Evolutionary conservation across 2,797 vertebrate genomes (phyloP).

Genomic region (Hemibagrus guttatus): DNA sequence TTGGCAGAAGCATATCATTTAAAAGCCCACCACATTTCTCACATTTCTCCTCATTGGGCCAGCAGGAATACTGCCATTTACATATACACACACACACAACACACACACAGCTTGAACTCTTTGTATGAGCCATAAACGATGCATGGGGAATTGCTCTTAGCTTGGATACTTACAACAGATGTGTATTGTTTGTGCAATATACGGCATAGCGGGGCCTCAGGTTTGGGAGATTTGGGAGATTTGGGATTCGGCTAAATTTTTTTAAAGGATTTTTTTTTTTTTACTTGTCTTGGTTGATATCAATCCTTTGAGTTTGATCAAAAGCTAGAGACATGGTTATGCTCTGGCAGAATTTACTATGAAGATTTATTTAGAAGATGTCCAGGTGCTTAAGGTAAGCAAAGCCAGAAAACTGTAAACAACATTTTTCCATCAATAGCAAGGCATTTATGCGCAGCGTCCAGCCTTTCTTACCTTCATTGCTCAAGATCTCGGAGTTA

Average conservation of each 20-base stretch:
- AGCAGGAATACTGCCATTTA: constrained; percentile 51
- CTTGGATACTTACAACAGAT: constrained; percentile 71
- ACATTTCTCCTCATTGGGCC: constrained; percentile 74
- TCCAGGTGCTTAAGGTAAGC: constrained; percentile 39
- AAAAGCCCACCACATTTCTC: constrained; percentile 74
- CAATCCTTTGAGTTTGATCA: constrained; percentile 2
- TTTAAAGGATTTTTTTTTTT: not conserved
- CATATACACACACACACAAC: constrained; percentile 27
- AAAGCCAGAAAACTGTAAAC: constrained; percentile 9
- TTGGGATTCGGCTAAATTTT: not conserved
- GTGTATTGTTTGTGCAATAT: constrained; percentile 72
- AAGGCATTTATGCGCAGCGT: constrained; percentile 57
- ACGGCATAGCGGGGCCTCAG: constrained; percentile 15
- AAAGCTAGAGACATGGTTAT: constrained; percentile 15
- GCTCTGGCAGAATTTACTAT: constrained; percentile 18
- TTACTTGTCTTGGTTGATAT: constrained; percentile 32
- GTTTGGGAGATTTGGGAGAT: not conserved
- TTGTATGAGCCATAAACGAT: constrained; percentile 39
- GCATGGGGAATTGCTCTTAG: constrained; percentile 67
- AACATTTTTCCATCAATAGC: constrained; percentile 43
- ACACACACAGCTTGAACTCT: constrained; percentile 29
- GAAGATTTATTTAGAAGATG: constrained; percentile 23
- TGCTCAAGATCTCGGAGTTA: constrained; percentile 70
- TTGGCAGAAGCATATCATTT: constrained; percentile 77
- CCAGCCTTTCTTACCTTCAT: constrained; percentile 73